Base-by-base conservation (phyloP, 2,888 invertebrate species). In the Eupithecia inturbata region DNA sequence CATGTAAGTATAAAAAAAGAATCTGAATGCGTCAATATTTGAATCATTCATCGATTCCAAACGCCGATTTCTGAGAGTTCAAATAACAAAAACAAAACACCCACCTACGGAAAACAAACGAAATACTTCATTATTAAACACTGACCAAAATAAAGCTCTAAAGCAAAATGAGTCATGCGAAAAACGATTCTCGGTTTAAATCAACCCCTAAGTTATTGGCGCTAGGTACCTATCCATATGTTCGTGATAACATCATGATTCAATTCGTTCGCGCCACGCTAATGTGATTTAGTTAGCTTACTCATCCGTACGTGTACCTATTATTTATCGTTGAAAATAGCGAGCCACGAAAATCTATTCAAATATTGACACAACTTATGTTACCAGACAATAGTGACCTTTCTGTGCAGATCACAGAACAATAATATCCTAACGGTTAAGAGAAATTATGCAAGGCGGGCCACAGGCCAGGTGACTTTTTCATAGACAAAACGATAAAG, bases 31-130 rank as follows among this genome's bases (percentile, higher is more conserved):
- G 66, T 75, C 68, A 71, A 22, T 36, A 39, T 68, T 68, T 74
- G 68, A 74, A 74, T 74, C 71, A 74, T n/a, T 45, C 57, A 57
- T 68, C 66, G 66, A 49, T 62, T 68, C 33, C n/a, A 28, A 39
- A 64, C 57, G 33, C 60, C 64, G 31, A 39, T 68, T 68, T 74
- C 66, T 68, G 33, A 36, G 60, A 60, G 57, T 49, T 57, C 26
- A 36, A 71, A 68, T 68, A 71, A 69, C 68, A 71, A 64, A 71
- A 74, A 71, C 74, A 71, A 68, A 68, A 74, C 74, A 45, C 74
- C 64, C 74, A 66, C 74, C 45, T 36, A 60, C 71, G 22, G 36
- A 68, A 69, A 71, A 74, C 53, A 71, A 71, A 71, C 71, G 57
- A 31, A 70, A 68, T 68, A 45, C n/a, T 67, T 36, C 33, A 72